Conservation (phyloP, 2,113 vertebrate genomes). For the Malurus cyaneus region DNA sequence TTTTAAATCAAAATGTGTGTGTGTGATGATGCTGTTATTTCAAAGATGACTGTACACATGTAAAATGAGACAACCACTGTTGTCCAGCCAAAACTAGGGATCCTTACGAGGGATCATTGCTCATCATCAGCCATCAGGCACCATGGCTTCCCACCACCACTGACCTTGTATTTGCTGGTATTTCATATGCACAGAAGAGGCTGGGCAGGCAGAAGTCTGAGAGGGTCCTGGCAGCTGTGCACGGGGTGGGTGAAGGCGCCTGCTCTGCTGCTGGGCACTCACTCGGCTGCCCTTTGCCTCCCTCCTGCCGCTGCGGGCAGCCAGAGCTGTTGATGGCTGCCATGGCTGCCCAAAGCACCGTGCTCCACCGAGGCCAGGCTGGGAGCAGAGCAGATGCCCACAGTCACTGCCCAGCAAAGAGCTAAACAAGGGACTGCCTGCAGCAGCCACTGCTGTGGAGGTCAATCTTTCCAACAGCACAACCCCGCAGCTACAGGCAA, state of each 20-base stretch:
- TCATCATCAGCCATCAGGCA: background rate
- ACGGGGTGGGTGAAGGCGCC: background rate
- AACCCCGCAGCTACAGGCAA: background rate
- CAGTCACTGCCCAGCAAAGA: background rate
- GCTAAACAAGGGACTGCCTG: background rate
- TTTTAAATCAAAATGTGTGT: background rate
- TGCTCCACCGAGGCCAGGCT: background rate
- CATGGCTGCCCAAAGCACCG: background rate
- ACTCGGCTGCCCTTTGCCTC: background rate
- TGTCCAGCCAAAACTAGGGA: background rate
- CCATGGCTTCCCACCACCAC: background rate
- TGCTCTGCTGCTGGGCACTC: background rate
- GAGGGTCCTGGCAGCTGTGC: background rate
- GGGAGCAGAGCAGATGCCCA: background rate
- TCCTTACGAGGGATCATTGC: no score
- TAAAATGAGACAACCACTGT: background rate
- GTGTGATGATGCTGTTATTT: background rate
- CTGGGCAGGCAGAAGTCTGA: background rate
- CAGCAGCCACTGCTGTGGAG: background rate
- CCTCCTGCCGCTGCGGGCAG: background rate
- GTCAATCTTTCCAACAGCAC: background rate
- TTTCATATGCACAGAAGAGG: background rate
- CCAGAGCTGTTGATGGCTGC: rapidly evolving
- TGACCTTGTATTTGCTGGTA: background rate
- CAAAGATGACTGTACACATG: background rate